Evolutionary conservation across 2,113 vertebrate species (phyloP).

Genomic region (Candoia aspera): DNA sequence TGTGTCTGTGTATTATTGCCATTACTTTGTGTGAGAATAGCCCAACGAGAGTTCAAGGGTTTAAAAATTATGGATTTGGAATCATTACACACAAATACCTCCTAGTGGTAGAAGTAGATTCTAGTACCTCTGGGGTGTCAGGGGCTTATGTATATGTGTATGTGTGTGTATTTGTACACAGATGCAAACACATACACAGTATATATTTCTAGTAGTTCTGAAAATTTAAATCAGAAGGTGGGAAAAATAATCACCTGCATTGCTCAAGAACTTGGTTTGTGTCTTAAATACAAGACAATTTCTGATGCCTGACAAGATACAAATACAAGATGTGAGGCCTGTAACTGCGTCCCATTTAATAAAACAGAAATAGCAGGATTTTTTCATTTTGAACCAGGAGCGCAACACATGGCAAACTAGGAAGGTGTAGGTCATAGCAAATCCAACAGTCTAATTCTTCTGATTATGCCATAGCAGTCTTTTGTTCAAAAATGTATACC

Average conservation of each 20-base stretch:
- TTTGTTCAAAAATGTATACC: constrained; percentile 59
- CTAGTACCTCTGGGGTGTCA: not conserved
- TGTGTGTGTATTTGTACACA: not conserved
- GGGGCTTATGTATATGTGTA: not conserved
- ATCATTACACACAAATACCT: constrained; percentile 6
- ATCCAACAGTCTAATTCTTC: not conserved
- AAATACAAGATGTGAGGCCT: not conserved
- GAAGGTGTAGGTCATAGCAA: constrained; percentile 33
- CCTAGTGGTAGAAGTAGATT: not conserved
- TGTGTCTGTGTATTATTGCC: constrained; percentile 56
- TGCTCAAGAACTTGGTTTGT: not conserved
- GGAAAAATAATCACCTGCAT: not conserved
- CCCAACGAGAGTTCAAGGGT: constrained; percentile 14
- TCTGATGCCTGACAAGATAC: not conserved
- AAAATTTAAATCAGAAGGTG: not conserved
- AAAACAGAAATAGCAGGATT: constrained; percentile 14
- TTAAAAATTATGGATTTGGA: not conserved
- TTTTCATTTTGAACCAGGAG: constrained; percentile 39
- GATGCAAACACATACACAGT: not conserved
- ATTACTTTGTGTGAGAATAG: constrained; percentile 39
- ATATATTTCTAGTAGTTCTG: not conserved
- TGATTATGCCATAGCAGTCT: constrained; percentile 33
- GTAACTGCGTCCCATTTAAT: not conserved
- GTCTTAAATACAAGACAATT: not conserved
- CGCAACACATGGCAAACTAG: constrained; percentile 37